Evolutionary conservation across 2,888 invertebrate genomes (phyloP).

Genomic region (Ephialtes manifestator): DNA sequence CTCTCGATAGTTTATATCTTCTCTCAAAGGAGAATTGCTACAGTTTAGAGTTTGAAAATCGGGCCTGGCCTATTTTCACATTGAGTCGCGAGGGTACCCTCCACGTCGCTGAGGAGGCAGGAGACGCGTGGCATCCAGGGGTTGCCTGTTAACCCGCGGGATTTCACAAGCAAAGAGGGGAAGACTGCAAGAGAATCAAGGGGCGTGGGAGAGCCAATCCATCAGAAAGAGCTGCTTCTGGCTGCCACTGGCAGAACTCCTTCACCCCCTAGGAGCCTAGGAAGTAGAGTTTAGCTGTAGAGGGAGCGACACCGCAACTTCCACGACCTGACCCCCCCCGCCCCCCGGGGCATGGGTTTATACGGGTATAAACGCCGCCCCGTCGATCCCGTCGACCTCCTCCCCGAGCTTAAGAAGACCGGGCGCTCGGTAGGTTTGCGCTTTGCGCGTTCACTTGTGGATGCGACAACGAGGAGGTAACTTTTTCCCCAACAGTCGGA

Average conservation of each 20-base stretch:
- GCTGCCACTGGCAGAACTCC: conserved; percentile 81
- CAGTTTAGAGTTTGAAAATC: conserved; percentile 61
- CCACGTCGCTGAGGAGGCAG: conserved; percentile 43
- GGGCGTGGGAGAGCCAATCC: conserved; percentile 81
- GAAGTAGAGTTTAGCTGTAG: conserved; percentile 23
- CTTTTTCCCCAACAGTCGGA: conserved; percentile 72
- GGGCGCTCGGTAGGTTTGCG: conserved; percentile 29
- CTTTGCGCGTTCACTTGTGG: conserved; percentile 51
- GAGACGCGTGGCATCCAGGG: conserved; percentile 44
- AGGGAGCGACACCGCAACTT: conserved; percentile 54
- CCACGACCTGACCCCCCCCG: conserved; percentile 70
- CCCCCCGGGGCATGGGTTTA: conserved; percentile 64
- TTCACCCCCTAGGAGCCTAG: conserved; percentile 53
- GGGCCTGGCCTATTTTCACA: conserved; percentile 44
- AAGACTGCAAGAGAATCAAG: conserved; percentile 69
- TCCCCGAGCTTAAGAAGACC: conserved; percentile 55
- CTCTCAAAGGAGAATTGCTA: conserved; percentile 30
- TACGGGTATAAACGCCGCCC: conserved; percentile 32
- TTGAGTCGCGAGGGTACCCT: conserved; percentile 32
- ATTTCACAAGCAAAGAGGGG: conserved; percentile 8
- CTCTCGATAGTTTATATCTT: conserved; percentile 33
- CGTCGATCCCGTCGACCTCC: conserved; percentile 45
- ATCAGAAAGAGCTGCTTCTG: conserved; percentile 80
- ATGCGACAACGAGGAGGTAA: conserved; percentile 43
- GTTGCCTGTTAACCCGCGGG: conserved; percentile 18